Evolutionary conservation across 2,797 vertebrate species (phyloP), one percentile per base, ranked within the genome.

Genomic region (Selene dorsalis): DNA sequence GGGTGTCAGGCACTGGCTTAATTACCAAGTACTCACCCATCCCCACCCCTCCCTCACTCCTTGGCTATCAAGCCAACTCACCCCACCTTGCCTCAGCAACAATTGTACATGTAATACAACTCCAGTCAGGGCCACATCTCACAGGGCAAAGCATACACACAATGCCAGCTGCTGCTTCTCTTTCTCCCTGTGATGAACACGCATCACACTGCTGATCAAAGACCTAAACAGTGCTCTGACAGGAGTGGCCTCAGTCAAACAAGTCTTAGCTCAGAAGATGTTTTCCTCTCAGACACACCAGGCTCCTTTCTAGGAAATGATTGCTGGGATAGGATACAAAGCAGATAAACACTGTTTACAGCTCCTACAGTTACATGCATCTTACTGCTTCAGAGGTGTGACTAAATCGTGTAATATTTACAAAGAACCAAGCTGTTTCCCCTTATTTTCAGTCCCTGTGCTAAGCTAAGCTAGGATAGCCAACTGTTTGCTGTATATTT

Each of bases 1-100:
- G 85, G 88, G 88, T 92, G 87, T 92, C 85, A 87, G 87, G 79
- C 77, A 2, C 85, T 75, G 88, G 84, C 83, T 90, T 91, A 84
- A 90, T 84, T 89, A 79, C 76, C 75, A 64, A 50, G 65, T 83
- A 85, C 72, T 57, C 56, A 53, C 18, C 67, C 32, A 26, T 58
- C 50, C 41, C 41, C 53, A 47, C 35, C 41, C 45, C 2, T 45
- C 56, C 41, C 41, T 88, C 73, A 32, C 73, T 77, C 78, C 63
- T 65, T 75, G 70, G 69, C 75, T 70, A 84, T 82, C 28, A 30
- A 84, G 73, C 86, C 83, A 55, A 48, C 82, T 83, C 80, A 69
- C 83, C 87, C 85, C 84, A 55, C 83, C 87, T 87, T 50, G 30
- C 83, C 78, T 84, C 77, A 28, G 58, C 75, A 82, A 83, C 75